Percentiles rank a stretch among this genome's conserved stretches.
phyloP scores from a whole-genome alignment of 2,888 invertebrate species.

The Lasius platythorax region DNA sequence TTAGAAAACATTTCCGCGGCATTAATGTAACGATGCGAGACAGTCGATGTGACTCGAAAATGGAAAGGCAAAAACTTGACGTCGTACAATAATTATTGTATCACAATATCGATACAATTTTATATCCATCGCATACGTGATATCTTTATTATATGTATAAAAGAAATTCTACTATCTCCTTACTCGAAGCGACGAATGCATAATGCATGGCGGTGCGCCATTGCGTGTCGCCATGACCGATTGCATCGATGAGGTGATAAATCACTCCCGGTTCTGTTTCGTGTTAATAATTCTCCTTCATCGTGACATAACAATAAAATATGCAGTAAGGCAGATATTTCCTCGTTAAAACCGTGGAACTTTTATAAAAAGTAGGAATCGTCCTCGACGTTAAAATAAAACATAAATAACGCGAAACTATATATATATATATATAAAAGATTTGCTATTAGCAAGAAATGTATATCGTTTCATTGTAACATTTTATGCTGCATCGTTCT shows the following conservation, averaged over 20 bases:
- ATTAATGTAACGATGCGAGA: background rate
- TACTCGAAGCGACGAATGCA: background rate
- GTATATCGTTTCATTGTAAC: background rate
- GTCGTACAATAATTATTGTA: background rate
- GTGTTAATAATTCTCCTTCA: conserved; percentile 16
- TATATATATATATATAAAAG: background rate
- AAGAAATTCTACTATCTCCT: conserved; percentile 17
- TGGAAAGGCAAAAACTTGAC: background rate
- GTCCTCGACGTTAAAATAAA: background rate
- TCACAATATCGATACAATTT: background rate
- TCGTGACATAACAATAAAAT: conserved; percentile 33
- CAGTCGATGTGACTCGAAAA: conserved; percentile 1
- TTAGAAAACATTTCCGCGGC: background rate
- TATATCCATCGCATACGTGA: background rate
- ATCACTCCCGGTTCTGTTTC: conserved; percentile 14
- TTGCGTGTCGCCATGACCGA: conserved; percentile 35
- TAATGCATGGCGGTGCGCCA: conserved; percentile 26
- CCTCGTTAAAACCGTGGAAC: background rate
- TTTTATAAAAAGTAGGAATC: background rate
- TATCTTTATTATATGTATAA: conserved; percentile 4
- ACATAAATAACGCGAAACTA: background rate
- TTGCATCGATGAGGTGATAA: conserved; percentile 40
- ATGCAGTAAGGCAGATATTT: background rate
- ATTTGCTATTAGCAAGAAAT: background rate
- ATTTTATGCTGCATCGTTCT: background rate